A percentile compares a stretch with the other conserved stretches of the same genome.
Evolutionary conservation across 2,113 vertebrate genomes (phyloP).

Genomic region (Puma concolor): DNA sequence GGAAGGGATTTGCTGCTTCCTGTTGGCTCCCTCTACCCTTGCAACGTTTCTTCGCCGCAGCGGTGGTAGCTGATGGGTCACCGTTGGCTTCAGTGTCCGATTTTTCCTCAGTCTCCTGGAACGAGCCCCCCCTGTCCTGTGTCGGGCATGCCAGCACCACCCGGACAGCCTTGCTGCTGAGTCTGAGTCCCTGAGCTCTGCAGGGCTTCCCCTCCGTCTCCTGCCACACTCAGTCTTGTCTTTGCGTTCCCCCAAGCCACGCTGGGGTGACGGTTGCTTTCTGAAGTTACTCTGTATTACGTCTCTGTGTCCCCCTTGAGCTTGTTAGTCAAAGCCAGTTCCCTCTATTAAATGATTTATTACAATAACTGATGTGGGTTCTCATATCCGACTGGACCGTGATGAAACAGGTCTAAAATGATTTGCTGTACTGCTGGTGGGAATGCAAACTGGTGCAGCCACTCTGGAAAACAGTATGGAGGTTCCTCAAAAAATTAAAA

Average conservation of each 20-base stretch:
- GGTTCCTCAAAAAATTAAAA: too few relatives aligned
- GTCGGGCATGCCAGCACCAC: accelerated
- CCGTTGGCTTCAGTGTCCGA: neutral
- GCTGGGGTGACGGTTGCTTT: neutral
- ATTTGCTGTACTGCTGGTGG: neutral
- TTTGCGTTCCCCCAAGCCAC: neutral
- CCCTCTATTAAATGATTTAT: neutral
- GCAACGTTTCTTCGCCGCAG: neutral
- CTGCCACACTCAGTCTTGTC: neutral
- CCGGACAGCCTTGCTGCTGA: neutral
- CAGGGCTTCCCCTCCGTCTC: neutral
- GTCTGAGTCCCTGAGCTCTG: neutral
- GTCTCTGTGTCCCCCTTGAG: neutral
- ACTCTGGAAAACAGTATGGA: too few relatives aligned
- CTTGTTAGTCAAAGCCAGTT: neutral
- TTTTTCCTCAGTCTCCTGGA: neutral
- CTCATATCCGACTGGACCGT: neutral
- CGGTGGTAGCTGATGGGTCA: too few relatives aligned
- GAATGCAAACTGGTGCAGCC: too few relatives aligned
- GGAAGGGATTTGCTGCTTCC: neutral
- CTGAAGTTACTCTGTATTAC: neutral
- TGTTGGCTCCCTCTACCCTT: neutral
- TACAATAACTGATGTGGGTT: neutral
- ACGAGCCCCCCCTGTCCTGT: neutral
- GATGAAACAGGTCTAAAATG: neutral